Base-by-base conservation (phyloP, 2,113 vertebrate species). In the Grantiella picta region DNA sequence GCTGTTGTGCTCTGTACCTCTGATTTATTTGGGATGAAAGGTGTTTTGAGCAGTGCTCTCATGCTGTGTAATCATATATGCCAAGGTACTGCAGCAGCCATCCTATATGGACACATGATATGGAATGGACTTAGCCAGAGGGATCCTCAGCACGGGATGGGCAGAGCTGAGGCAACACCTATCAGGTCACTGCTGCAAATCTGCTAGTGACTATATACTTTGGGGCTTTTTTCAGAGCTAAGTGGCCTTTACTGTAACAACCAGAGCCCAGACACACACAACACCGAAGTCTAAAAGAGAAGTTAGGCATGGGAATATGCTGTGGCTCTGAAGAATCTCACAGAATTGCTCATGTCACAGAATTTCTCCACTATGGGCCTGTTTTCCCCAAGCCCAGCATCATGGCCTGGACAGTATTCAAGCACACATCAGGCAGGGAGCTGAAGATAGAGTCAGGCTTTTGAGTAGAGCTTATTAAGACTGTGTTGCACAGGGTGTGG, bases 11-110 rank as follows among this genome's bases (percentile, higher is more conserved):
- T 79, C 49, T 57, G n/a, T 57, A 68, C 17, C 38, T 92, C 75
- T 78, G 72, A 92, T 86, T 83, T 84, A 59, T 7, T 64, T 54
- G 52, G 75, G 52, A 65, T 82, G 73, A 93, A 91, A 82, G 40
- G 45, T 49, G 61, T 91, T 95, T 79, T 24, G 23, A 95, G 85
- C 40, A 79, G 54, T 54, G 31, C 29, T 24, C n/a, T 93, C 61
- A 40, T 2, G 2, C 35, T 60, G 47, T 47, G 35, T n/a, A 78
- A 72, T 56, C 25, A 20, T 9, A 24, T 13, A 53, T 47, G 36
- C 38, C 63, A 76, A 57, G 65, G 82, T 49, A 83, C 52, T 63
- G 68, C 63, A 85, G 75, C 57, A 81, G 59, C 31, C 36, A 53
- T 53, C 78, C 65, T 69, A 5, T 40, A 12, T 20, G 54, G 72